Evolutionary conservation across 2,797 vertebrate species (phyloP).

Genomic region (Pygocentrus nattereri): DNA sequence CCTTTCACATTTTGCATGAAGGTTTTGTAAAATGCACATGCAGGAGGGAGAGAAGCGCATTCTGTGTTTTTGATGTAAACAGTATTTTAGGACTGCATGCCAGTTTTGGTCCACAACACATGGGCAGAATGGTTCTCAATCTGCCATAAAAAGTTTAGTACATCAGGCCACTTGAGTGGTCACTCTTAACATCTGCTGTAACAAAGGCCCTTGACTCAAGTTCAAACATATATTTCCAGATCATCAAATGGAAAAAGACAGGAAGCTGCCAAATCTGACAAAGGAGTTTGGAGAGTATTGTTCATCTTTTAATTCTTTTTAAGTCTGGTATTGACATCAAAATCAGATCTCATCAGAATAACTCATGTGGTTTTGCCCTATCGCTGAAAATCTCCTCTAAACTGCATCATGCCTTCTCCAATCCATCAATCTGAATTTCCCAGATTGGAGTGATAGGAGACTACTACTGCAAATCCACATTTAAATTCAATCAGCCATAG

Average conservation of each 20-base stretch:
- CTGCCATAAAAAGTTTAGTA: no score
- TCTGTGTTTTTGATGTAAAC: no score
- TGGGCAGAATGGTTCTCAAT: no score
- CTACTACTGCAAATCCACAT: conserved; percentile 41
- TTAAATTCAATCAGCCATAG: conserved; percentile 54
- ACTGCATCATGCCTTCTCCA: neutral
- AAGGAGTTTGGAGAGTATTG: neutral
- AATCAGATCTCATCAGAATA: conserved; percentile 23
- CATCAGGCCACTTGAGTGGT: no score
- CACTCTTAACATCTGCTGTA: no score
- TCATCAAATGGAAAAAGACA: neutral
- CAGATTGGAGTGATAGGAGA: neutral
- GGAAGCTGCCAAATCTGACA: conserved; percentile 24
- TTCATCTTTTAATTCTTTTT: neutral
- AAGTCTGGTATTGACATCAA: conserved; percentile 18
- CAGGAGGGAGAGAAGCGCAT: no score
- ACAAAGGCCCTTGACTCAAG: no score
- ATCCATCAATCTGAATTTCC: neutral
- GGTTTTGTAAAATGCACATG: no score
- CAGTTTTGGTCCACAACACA: no score
- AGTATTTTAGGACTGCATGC: no score
- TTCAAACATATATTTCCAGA: no score
- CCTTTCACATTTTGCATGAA: no score
- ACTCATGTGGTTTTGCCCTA: neutral
- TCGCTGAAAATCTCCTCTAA: neutral